phyloP scores from a whole-genome alignment of 2,888 invertebrate species.

The Falcaria lacertinaria region DNA sequence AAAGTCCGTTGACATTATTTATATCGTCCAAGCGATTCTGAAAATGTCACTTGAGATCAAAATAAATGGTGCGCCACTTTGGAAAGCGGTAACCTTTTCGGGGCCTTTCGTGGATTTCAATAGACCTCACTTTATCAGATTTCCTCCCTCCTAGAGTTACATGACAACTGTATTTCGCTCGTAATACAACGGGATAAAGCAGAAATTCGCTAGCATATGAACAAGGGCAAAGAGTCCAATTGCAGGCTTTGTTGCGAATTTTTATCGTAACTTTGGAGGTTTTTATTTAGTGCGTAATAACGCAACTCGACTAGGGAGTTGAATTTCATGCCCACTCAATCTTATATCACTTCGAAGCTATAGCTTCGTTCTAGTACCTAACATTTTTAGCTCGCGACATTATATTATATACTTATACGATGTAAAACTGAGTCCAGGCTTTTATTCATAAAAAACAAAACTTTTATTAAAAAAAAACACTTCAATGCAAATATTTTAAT shows the following conservation, averaged over 20 bases:
- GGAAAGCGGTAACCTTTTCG: constrained; percentile 22
- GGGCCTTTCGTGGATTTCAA: constrained; percentile 51
- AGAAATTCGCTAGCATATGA: constrained; percentile 27
- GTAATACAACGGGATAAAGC: constrained; percentile 29
- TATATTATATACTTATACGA: no score
- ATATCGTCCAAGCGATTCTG: constrained; percentile 18
- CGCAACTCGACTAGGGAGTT: background rate
- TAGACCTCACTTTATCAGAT: constrained; percentile 38
- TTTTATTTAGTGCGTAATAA: constrained; percentile 48
- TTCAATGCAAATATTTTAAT: no score
- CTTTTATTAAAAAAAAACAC: no score
- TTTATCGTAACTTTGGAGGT: constrained; percentile 53
- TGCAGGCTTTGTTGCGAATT: constrained; percentile 51
- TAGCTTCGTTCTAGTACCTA: no score
- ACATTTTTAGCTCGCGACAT: no score
- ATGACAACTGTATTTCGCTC: constrained; percentile 19
- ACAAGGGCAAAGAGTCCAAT: constrained; percentile 28
- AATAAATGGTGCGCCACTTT: constrained; percentile 44
- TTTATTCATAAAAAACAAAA: no score
- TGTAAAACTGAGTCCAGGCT: no score
- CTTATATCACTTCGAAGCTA: no score
- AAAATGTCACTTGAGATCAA: constrained; percentile 42
- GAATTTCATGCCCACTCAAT: no score
- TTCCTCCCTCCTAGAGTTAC: constrained; percentile 18
- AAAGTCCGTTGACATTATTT: background rate